Conservation (phyloP, 2,888 invertebrate genomes). For the Yponomeuta evonymella region DNA sequence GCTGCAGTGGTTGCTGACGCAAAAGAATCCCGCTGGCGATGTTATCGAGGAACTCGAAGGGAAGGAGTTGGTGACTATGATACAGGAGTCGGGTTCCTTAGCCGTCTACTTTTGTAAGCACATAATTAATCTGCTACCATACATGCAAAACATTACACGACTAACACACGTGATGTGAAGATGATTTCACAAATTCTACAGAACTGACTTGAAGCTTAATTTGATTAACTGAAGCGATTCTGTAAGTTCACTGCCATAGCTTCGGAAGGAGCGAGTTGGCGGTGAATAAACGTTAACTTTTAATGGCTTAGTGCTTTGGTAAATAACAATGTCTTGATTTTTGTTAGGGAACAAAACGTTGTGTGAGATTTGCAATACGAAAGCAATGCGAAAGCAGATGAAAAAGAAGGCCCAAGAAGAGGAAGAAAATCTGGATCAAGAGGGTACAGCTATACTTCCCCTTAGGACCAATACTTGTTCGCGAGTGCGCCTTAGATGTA, state of each 20-base stretch:
- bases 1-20: conserved; percentile 91
- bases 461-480: neutral
- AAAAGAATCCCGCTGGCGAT: conserved; percentile 94
- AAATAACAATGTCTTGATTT: conserved; percentile 29
- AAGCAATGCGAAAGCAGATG: conserved; percentile 81
- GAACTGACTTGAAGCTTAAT: neutral
- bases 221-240: neutral
- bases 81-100: conserved; percentile 87
- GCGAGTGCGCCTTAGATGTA: conserved; percentile 1
- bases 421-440: conserved; percentile 52
- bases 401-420: conserved; percentile 78
- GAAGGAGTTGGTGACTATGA: conserved; percentile 83
- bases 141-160: neutral
- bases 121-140: conserved; percentile 2
- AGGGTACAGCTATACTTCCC: conserved; percentile 43
- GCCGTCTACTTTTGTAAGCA: conserved; percentile 96
- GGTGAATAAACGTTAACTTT: conserved; percentile 1
- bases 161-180: neutral
- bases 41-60: conserved; percentile 93
- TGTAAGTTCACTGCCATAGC: neutral
- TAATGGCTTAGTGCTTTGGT: conserved; percentile 16
- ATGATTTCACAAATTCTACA: conserved; percentile 2
- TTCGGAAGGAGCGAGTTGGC: neutral
- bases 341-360: conserved; percentile 92
- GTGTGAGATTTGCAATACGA: conserved; percentile 89